Conservation (phyloP, 2,113 vertebrate species). For the Ctenodactylus gundi region DNA sequence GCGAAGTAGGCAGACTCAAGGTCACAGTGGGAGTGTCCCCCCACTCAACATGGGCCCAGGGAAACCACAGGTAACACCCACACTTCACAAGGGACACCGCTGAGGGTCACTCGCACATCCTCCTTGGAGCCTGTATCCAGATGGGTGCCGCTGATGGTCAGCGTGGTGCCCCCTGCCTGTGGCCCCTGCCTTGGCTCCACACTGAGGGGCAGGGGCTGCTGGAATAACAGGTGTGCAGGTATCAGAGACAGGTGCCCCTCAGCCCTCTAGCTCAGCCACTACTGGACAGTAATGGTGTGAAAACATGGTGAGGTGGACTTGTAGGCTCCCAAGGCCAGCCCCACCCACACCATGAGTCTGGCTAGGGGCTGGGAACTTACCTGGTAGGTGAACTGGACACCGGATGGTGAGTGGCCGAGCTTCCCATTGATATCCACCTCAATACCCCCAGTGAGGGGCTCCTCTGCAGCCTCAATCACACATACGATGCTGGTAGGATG, state of each 20-base stretch:
- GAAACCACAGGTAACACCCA: conserved; percentile 79
- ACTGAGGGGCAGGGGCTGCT: conserved; percentile 87
- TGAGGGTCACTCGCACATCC: conserved; percentile 88
- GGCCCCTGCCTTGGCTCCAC: conserved; percentile 89
- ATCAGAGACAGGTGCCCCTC: background rate
- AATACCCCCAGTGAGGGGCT: conserved; percentile 67
- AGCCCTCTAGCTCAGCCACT: accelerated
- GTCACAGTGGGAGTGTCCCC: background rate
- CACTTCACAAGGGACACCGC: conserved; percentile 89
- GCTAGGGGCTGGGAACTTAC: conserved; percentile 58
- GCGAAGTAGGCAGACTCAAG: background rate
- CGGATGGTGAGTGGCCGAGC: conserved; percentile 78
- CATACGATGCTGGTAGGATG: conserved; percentile 84
- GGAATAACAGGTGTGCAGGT: accelerated
- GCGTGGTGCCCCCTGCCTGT: conserved; percentile 89
- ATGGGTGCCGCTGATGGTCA: conserved; percentile 89
- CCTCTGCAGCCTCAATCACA: conserved; percentile 63
- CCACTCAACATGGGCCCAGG: background rate
- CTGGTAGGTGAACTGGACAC: conserved; percentile 85
- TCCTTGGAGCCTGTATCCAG: conserved; percentile 91
- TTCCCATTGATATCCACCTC: conserved; percentile 83
- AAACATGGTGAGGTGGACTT: background rate
- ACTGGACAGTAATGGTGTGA: accelerated
- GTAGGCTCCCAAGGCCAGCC: background rate
- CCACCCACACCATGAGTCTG: background rate